Conservation (phyloP, 2,113 vertebrate species). For the Tachysurus vachellii region DNA sequence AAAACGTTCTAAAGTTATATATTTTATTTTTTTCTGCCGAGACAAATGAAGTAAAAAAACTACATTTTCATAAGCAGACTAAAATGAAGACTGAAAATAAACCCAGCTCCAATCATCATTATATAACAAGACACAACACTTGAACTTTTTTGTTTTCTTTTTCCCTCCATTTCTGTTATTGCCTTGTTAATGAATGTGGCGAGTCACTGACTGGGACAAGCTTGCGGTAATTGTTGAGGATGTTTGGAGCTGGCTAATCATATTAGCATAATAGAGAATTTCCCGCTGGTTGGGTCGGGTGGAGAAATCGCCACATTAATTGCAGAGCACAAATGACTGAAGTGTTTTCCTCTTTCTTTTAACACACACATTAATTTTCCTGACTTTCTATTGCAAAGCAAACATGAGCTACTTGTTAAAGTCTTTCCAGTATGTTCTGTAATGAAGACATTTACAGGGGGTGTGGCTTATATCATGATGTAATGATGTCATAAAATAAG, state of each 20-base stretch:
- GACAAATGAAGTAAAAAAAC: neutral
- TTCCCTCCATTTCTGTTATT: neutral
- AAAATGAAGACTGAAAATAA: neutral
- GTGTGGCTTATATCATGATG: neutral
- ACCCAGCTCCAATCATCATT: neutral
- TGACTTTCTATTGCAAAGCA: neutral
- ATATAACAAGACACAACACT: neutral
- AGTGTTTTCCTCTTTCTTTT: constrained; percentile 10
- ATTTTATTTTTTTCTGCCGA: neutral
- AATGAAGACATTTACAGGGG: neutral
- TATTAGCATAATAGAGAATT: constrained; percentile 63
- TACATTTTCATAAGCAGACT: neutral
- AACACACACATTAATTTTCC: neutral
- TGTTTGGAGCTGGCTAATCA: constrained; percentile 72
- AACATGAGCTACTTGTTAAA: neutral
- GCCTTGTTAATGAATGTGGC: constrained; percentile 50
- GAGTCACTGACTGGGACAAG: constrained; percentile 63
- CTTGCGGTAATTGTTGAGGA: constrained; percentile 67
- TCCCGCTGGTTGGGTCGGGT: constrained; percentile 64
- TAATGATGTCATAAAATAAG: neutral
- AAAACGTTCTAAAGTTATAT: neutral
- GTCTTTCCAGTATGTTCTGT: neutral
- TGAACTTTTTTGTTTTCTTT: neutral
- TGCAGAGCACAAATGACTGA: neutral
- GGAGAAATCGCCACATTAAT: constrained; percentile 20